Conservation (phyloP, 2,888 invertebrate genomes). For the Napeogenes sylphis region DNA sequence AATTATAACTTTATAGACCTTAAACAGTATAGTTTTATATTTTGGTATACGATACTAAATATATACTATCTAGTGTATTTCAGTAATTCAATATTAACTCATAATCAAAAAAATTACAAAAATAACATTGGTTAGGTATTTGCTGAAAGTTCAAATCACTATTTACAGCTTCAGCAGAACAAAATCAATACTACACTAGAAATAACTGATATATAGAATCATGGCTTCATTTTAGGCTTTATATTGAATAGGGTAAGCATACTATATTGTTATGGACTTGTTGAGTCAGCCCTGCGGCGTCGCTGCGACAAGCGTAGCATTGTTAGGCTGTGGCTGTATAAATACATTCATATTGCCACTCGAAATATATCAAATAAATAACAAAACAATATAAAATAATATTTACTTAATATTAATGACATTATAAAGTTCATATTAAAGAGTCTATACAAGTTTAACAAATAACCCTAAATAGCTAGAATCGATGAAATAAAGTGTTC, state of each 20-base stretch:
- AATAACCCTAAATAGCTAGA: conserved; percentile 35
- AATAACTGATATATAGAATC: conserved; percentile 11
- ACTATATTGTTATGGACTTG: conserved; percentile 27
- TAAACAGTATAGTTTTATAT: too few species aligned
- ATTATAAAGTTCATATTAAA: too few species aligned
- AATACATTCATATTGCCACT: conserved; percentile 78
- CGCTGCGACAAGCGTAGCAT: conserved; percentile 75
- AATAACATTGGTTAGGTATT: too few species aligned
- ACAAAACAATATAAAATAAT: conserved; percentile 10
- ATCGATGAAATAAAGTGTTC: conserved; percentile 22
- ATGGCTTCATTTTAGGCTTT: conserved; percentile 18
- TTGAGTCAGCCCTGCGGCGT: conserved; percentile 56
- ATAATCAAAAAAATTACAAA: too few species aligned
- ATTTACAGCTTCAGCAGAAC: not conserved
- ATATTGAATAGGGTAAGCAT: conserved; percentile 8
- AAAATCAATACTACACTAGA: conserved; percentile 5
- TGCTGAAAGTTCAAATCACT: too few species aligned
- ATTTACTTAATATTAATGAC: not conserved
- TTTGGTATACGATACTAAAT: too few species aligned
- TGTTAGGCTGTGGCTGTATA: conserved; percentile 76
- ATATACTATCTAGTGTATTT: too few species aligned
- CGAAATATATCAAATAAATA: conserved; percentile 55
- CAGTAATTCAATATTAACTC: too few species aligned
- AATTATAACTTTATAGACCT: too few species aligned
- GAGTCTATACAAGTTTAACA: conserved; percentile 37